Conservation (phyloP, 2,888 invertebrate species). For the Cryptus armator region DNA sequence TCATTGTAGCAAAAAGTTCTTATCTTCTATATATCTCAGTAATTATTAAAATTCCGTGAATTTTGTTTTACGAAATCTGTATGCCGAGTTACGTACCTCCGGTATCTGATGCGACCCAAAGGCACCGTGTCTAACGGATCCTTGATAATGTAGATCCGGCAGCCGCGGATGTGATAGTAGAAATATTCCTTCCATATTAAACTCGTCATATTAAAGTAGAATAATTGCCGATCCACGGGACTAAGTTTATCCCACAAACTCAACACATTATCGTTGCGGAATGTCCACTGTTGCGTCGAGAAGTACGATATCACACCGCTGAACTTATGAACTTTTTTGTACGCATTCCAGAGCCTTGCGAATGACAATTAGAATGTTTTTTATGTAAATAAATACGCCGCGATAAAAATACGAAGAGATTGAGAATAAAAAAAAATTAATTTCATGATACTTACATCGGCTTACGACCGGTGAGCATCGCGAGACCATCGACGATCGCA, state of each 20-base stretch:
- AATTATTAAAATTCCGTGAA: not conserved
- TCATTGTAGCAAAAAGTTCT: not conserved
- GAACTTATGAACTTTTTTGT: conserved; percentile 91
- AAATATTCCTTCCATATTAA: conserved; percentile 92
- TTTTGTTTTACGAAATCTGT: not conserved
- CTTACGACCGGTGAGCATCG: conserved; percentile 86
- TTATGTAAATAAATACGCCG: not conserved
- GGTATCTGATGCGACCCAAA: conserved; percentile 86
- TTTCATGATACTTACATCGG: conserved; percentile 86
- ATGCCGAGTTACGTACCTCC: conserved; percentile 65
- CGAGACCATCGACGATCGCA: conserved; percentile 86
- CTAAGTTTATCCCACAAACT: conserved; percentile 88
- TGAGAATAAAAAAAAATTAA: too few relatives aligned
- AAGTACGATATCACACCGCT: conserved; percentile 91
- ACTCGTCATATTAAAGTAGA: conserved; percentile 90
- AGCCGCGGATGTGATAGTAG: conserved; percentile 88
- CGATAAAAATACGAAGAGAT: too few relatives aligned
- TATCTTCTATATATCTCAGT: not conserved
- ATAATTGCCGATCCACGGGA: conserved; percentile 87
- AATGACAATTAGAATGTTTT: not conserved
- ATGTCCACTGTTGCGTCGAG: conserved; percentile 91
- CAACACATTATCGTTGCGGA: conserved; percentile 88
- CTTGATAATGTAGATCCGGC: conserved; percentile 91
- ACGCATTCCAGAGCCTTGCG: conserved; percentile 90
- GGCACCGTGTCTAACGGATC: conserved; percentile 91